phyloP scores from a whole-genome alignment of 2,797 vertebrate genomes.

The Zenarchopterus dispar region DNA sequence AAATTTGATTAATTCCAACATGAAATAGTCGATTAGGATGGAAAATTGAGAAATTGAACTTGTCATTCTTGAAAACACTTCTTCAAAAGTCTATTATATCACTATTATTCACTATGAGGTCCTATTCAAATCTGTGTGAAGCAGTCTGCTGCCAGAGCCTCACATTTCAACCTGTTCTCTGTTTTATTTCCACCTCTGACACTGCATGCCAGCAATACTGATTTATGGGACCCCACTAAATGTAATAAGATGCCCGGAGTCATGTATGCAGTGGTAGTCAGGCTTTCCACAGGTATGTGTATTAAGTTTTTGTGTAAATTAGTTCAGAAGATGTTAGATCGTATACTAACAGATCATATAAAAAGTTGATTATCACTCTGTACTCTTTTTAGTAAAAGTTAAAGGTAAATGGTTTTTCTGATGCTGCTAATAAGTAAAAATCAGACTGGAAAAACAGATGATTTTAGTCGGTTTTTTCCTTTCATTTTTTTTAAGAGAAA shows the following conservation, averaged over 20 bases:
- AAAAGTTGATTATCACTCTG: slow-evolving; percentile 16
- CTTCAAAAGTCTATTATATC: slow-evolving; percentile 30
- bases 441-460: no score
- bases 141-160: slow-evolving; percentile 53
- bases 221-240: slow-evolving; percentile 56
- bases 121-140: slow-evolving; percentile 53
- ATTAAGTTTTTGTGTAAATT: slow-evolving; percentile 24
- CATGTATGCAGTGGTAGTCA: slow-evolving; percentile 23
- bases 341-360: slow-evolving; percentile 27
- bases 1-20: neutral
- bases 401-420: neutral
- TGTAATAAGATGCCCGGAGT: slow-evolving; percentile 42
- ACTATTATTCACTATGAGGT: slow-evolving; percentile 33
- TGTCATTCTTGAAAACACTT: slow-evolving; percentile 19
- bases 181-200: slow-evolving; percentile 49
- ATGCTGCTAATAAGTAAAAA: no score
- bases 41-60: slow-evolving; percentile 1
- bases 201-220: slow-evolving; percentile 40
- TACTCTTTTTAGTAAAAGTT: slow-evolving; percentile 18
- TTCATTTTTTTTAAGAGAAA: no score
- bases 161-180: slow-evolving; percentile 56
- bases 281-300: slow-evolving; percentile 23
- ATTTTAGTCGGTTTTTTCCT: no score
- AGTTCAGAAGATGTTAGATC: slow-evolving; percentile 23
- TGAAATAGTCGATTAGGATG: neutral